Conservation (phyloP, 1,140 invertebrate species). For the Eulimnadia texana region DNA sequence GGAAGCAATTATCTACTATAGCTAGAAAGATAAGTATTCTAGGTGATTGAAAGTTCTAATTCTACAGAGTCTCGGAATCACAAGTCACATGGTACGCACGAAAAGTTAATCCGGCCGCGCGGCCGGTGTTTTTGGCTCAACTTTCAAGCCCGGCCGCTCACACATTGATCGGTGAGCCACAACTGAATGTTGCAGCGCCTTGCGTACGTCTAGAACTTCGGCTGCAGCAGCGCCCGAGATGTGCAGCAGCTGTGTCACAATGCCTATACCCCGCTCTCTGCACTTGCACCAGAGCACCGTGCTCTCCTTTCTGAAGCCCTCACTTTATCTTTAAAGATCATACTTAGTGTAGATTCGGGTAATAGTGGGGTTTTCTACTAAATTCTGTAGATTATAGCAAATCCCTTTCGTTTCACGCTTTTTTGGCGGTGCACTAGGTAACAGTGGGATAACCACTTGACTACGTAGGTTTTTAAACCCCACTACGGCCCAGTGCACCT, state of each 20-base stretch:
- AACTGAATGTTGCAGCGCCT: background rate
- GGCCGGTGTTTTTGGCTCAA: background rate
- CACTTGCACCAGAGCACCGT: too few species aligned
- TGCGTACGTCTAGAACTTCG: background rate
- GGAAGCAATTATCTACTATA: too few species aligned
- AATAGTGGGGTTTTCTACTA: too few species aligned
- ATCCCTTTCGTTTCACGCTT: too few species aligned
- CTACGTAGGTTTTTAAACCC: too few species aligned
- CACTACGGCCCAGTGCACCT: too few species aligned
- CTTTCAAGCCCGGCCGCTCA: background rate
- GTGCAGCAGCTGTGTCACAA: background rate
- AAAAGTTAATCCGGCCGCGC: background rate
- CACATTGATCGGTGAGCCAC: background rate
- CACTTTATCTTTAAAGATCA: too few species aligned
- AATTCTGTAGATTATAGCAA: too few species aligned
- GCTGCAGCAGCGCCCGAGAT: background rate
- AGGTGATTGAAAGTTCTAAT: background rate
- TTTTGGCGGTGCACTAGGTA: too few species aligned
- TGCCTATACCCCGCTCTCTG: background rate
- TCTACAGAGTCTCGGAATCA: background rate
- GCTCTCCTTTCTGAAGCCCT: too few species aligned
- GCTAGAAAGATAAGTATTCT: background rate
- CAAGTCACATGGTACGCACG: background rate
- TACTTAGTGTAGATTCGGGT: too few species aligned
- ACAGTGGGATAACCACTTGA: too few species aligned